These are phyloP conservation scores for Reinhardtius hippoglossoides DNA, from an alignment of 2,113 vertebrate genomes.

Conservation along the genomic window DNA sequence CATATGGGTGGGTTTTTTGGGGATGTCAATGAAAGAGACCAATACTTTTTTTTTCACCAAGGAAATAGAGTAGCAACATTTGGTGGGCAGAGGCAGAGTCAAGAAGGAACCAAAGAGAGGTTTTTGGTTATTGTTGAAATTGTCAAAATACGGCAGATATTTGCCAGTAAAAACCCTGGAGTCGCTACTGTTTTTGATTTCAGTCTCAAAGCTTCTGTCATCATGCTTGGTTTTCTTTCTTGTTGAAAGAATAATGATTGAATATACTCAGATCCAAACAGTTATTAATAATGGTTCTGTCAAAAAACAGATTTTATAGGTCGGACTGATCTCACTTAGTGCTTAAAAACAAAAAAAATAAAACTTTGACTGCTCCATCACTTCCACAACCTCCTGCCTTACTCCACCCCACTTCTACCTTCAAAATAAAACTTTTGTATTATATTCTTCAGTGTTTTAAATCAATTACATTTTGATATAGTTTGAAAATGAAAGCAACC, in stretches of 20 bases:
- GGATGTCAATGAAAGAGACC: slow-evolving; percentile 72
- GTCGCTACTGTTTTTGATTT: slow-evolving; percentile 56
- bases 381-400: slow-evolving; percentile 50
- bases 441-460: no score
- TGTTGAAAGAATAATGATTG: slow-evolving; percentile 59
- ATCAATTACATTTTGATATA: not conserved
- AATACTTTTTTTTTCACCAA: slow-evolving; percentile 74
- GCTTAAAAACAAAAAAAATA: slow-evolving; percentile 1
- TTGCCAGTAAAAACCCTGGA: slow-evolving; percentile 58
- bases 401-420: slow-evolving; percentile 25
- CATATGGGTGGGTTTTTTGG: slow-evolving; percentile 68
- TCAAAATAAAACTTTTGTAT: not conserved
- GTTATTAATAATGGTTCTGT: slow-evolving; percentile 36
- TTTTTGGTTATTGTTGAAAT: slow-evolving; percentile 57
- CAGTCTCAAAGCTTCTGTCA: slow-evolving; percentile 43
- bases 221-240: slow-evolving; percentile 34
- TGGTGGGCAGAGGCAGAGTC: slow-evolving; percentile 53
- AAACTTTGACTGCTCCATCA: slow-evolving; percentile 19
- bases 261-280: not conserved
- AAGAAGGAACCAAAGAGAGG: slow-evolving; percentile 37
- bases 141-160: slow-evolving; percentile 24
- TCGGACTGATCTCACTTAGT: slow-evolving; percentile 14
- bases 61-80: slow-evolving; percentile 67
- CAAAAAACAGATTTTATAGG: slow-evolving; percentile 29
- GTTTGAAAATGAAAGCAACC: slow-evolving; percentile 25